Evolutionary conservation across 2,113 vertebrate genomes (phyloP), one percentile per base, ranked within the genome.

Genomic region (Panthera tigris): DNA sequence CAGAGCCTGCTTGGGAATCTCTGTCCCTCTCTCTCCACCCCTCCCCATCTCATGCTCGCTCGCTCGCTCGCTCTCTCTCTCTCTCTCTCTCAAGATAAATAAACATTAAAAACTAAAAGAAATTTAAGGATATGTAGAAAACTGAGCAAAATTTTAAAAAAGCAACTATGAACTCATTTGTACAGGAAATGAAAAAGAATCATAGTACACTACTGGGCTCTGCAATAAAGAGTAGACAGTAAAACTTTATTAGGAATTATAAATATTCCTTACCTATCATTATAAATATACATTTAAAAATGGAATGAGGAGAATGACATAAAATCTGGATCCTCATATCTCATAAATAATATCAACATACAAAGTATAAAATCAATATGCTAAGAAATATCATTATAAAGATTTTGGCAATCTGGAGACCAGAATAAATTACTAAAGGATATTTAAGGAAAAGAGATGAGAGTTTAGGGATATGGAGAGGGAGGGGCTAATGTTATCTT

Each of bases 161-260:
- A 50, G 23, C 19, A 63, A 55, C 15, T 89, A 18, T 48, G 18
- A 90, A 57, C 29, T 80, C 5, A 61, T 86, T 66, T 78, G 50
- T 82, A 48, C 14, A 48, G 68, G 84, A 96, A 94, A 94, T 55
- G 41, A 90, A 80, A 55, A 48, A 66, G 69, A 81, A 85, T 69
- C 27, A 69, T 15, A 23, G 50, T 65, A 39, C 0, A 19, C 36
- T 80, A 6, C 25, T 88, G 73, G 50, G 23, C 36, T 96, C 61
- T 79, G 36, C 10, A 48, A 31, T 78, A 83, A 78, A 83, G 61
- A 52, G 52, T 76, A 79, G 3, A 63, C 14, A 19, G 12, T 92
- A 39, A 80, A 82, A 45, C 11, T 82, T 94, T 68, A 50, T 73
- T 91, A 93, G 27, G 31, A 95, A n/a, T 45, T 92, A 79, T 4